A percentile compares a stretch with the other conserved stretches of the same genome.
phyloP scores from a whole-genome alignment of 2,113 vertebrate genomes.

The Sturnira hondurensis region DNA sequence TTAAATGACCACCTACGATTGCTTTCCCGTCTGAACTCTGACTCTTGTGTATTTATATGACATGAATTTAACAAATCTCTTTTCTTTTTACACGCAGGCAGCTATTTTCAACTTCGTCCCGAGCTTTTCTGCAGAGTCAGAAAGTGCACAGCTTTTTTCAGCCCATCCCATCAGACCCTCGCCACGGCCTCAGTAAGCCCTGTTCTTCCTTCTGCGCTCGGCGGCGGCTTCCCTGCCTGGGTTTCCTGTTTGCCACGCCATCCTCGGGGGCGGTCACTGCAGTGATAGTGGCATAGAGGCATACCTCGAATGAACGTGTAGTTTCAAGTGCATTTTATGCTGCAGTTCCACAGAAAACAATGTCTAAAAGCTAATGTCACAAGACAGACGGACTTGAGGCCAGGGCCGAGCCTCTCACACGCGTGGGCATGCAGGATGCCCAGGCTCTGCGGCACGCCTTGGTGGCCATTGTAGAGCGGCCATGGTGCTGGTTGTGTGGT shows the following conservation, averaged over 20 bases:
- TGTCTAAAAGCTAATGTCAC: background rate
- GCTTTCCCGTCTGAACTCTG: background rate
- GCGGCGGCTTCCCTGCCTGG: background rate
- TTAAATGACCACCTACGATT: background rate
- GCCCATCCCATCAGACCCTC: conserved; percentile 83
- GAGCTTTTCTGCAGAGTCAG: conserved; percentile 89
- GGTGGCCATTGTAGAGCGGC: background rate
- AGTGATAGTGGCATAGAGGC: background rate
- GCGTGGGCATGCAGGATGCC: too few species aligned
- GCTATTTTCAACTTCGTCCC: conserved; percentile 90
- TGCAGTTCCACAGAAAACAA: background rate
- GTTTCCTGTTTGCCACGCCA: background rate
- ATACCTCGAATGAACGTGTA: background rate
- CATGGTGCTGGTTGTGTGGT: rapidly evolving
- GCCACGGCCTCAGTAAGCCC: conserved; percentile 88
- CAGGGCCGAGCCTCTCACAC: background rate
- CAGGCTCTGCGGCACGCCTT: background rate
- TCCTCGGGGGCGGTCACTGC: background rate
- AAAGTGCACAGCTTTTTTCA: conserved; percentile 92
- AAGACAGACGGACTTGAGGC: background rate
- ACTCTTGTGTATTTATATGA: background rate
- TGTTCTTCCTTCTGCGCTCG: background rate
- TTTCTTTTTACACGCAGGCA: conserved; percentile 82
- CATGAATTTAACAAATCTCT: background rate
- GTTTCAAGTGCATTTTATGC: background rate